These are phyloP conservation scores for Trimorus sp. DNA, from an alignment of 2,888 invertebrate species.

Conservation along the genomic window DNA sequence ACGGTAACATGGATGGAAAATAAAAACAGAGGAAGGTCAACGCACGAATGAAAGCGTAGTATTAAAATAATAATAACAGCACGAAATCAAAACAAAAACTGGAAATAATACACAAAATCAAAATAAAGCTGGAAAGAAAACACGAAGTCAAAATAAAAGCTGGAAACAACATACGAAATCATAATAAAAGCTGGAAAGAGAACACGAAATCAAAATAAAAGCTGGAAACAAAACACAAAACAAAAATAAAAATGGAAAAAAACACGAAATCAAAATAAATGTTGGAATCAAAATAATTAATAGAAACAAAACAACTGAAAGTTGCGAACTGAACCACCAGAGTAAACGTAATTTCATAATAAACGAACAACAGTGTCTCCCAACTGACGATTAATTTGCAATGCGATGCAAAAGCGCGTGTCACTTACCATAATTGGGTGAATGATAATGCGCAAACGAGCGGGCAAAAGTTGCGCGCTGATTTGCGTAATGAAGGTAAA, in stretches of 20 bases:
- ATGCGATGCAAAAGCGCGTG: background rate
- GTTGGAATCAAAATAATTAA: background rate
- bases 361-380: no score
- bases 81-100: no score
- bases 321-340: background rate
- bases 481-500: slow-evolving; percentile 53
- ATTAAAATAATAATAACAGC: no score
- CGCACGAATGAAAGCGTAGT: no score
- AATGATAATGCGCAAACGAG: slow-evolving; percentile 34
- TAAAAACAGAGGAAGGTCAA: no score
- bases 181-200: no score
- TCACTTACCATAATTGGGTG: slow-evolving; percentile 26
- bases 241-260: background rate
- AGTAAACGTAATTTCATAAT: slow-evolving; percentile 8
- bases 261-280: no score
- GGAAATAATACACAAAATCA: background rate
- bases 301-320: background rate
- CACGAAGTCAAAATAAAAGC: no score
- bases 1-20: no score
- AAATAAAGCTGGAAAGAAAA: no score
- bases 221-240: background rate
- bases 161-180: no score
- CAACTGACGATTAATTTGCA: slow-evolving; percentile 10
- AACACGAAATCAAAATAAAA: no score
- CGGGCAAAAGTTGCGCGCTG: slow-evolving; percentile 22